These are phyloP conservation scores for Nylanderia fulva DNA, from an alignment of 1,140 invertebrate species.

Conservation along the genomic window DNA sequence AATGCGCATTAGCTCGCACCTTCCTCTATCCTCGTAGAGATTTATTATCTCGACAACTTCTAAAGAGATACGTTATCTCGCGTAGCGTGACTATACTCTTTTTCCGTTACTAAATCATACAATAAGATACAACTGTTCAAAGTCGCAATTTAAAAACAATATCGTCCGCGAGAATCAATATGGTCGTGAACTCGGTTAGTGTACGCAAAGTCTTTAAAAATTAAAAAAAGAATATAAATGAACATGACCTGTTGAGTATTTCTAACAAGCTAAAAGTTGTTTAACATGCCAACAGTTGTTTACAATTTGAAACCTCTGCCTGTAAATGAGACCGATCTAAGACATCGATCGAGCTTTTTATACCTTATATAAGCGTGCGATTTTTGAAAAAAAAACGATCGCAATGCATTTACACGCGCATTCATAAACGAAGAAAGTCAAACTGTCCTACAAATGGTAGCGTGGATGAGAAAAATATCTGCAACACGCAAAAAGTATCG, in stretches of 20 bases:
- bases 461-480: conserved; percentile 16
- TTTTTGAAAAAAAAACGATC: background rate
- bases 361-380: background rate
- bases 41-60: conserved; percentile 55
- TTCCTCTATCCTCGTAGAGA: conserved; percentile 39
- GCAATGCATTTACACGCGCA: background rate
- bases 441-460: conserved; percentile 26
- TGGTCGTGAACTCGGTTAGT: background rate
- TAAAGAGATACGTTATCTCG: conserved; percentile 55
- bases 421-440: conserved; percentile 9
- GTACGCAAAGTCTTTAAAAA: background rate
- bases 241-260: background rate
- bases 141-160: conserved; percentile 21
- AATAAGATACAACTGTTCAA: conserved; percentile 25
- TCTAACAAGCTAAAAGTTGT: background rate
- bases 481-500: conserved; percentile 9
- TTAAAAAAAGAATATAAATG: background rate
- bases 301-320: background rate
- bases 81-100: conserved; percentile 1
- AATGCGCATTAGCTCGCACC: conserved; percentile 56
- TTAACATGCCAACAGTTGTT: background rate
- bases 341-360: background rate
- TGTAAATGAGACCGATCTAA: background rate
- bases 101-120: conserved; percentile 3
- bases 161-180: background rate